Base-by-base conservation (phyloP, 1,140 invertebrate species). In the Eubasilissa regina region DNA sequence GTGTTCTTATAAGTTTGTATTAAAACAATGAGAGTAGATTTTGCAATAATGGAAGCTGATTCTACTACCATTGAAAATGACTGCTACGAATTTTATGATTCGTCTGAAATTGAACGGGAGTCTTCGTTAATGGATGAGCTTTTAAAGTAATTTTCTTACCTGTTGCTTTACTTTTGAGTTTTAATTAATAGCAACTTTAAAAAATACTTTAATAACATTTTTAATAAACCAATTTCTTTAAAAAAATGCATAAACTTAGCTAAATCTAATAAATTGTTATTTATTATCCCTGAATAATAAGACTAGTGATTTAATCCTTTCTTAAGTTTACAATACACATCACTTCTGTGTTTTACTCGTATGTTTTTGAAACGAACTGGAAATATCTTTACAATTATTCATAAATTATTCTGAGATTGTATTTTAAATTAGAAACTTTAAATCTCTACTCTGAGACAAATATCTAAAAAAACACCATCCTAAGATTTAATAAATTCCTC, bases 61-160 rank as follows among this genome's bases (percentile, higher is more conserved):
- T 82, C 81, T 47, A 82, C 81, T 7, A 82, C 81, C 10, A 75
- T 78, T 60, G 81, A 82, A 76, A 77, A 82, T 70, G 81, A 82
- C 56, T 75, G 64, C 47, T 73, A 47, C 21, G 77, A 78, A 45
- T 72, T 74, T 73, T 64, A 48, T 43, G 58, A 73, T 72, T n/a
- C 77, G 13, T 47, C 44, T 12, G 77, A 73, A 35, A 10, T 73
- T 48, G 77, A 74, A 17, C 44, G 77, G 15, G 77, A 78, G 55
- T 62, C 77, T 19, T 43, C 66, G 8, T 74, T 73, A 44, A 73
- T 78, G 51, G 68, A 78, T 78, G 68, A 78, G 10, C 55, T 78
- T 48, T 73, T 68, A 73, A 78, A 64, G 77, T 78, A 51, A 1
- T 75, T 19, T 47, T 6, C 19, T 12, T 45, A 78, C 76, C 48